Evolutionary conservation across 2,797 vertebrate genomes (phyloP).

Genomic region (Podarcis siculus): DNA sequence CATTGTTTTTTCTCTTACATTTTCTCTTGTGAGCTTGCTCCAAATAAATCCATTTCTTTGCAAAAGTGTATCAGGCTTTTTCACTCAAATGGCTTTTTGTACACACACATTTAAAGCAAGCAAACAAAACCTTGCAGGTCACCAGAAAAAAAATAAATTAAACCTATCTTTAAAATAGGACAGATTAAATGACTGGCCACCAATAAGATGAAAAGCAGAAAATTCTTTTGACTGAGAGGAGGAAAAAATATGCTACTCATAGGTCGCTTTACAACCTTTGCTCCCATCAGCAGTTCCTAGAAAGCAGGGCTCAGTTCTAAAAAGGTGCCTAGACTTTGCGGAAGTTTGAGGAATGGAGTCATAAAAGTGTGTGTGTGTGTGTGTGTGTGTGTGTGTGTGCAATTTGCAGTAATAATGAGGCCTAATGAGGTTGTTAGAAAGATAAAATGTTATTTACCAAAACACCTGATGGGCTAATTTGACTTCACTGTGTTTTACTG

Average conservation of each 20-base stretch:
- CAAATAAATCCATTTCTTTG: conserved; percentile 23
- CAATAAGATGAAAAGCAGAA: background rate
- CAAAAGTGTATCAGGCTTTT: background rate
- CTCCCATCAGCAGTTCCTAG: background rate
- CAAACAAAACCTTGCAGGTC: background rate
- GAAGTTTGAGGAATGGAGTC: conserved; percentile 32
- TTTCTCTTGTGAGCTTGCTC: conserved; percentile 42
- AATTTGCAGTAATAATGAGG: conserved; percentile 78
- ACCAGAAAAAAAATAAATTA: background rate
- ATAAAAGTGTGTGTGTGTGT: background rate
- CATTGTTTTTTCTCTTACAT: background rate
- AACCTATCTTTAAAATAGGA: background rate
- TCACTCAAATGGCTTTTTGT: background rate
- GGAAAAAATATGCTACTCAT: no score
- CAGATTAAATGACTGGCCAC: background rate
- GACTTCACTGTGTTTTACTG: conserved; percentile 80
- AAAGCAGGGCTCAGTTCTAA: background rate
- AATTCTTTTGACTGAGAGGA: no score
- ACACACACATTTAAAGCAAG: background rate
- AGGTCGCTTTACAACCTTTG: conserved; percentile 6
- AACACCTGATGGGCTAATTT: conserved; percentile 83
- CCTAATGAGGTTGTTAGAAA: conserved; percentile 79
- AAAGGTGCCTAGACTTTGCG: conserved; percentile 1
- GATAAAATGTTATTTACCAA: conserved; percentile 83
- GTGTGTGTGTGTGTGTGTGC: background rate